phyloP scores from a whole-genome alignment of 2,797 vertebrate species.

The Nannoperca obscura region DNA sequence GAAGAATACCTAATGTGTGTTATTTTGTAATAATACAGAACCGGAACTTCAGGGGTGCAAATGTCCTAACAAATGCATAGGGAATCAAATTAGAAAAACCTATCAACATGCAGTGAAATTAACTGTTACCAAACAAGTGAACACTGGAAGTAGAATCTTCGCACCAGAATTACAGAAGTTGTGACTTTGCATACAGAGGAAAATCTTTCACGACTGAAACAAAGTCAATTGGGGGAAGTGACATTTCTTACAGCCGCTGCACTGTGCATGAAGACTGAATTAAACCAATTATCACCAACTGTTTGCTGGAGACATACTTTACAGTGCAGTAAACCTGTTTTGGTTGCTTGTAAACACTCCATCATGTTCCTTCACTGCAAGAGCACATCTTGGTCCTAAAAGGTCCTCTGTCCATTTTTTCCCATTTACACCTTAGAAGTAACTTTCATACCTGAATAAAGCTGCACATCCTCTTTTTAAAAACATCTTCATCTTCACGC shows the following conservation, averaged over 20 bases:
- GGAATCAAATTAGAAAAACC: not conserved
- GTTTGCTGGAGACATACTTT: conserved; percentile 45
- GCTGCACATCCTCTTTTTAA: not conserved
- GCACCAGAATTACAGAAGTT: not conserved
- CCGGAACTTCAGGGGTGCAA: too few species aligned
- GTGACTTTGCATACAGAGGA: not conserved
- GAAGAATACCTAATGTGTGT: not conserved
- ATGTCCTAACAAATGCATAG: not conserved
- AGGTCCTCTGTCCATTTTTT: not conserved
- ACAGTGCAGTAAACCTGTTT: conserved; percentile 51
- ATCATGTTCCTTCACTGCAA: conserved; percentile 18
- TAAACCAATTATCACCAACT: conserved; percentile 22
- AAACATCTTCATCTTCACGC: not conserved
- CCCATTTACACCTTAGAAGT: not conserved
- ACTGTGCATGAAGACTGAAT: conserved; percentile 12
- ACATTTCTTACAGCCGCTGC: conserved; percentile 20
- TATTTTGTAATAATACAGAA: not conserved
- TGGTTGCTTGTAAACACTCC: conserved; percentile 39
- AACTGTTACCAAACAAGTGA: not conserved
- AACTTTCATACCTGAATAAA: not conserved
- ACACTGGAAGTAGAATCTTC: not conserved
- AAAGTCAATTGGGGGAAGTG: not conserved
- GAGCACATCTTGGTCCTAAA: conserved; percentile 22
- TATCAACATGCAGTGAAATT: not conserved
- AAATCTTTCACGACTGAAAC: not conserved